A percentile compares a stretch with the other conserved stretches of the same genome.
Conservation (phyloP, 1,140 invertebrate genomes). For the Agrypnia vestita region DNA sequence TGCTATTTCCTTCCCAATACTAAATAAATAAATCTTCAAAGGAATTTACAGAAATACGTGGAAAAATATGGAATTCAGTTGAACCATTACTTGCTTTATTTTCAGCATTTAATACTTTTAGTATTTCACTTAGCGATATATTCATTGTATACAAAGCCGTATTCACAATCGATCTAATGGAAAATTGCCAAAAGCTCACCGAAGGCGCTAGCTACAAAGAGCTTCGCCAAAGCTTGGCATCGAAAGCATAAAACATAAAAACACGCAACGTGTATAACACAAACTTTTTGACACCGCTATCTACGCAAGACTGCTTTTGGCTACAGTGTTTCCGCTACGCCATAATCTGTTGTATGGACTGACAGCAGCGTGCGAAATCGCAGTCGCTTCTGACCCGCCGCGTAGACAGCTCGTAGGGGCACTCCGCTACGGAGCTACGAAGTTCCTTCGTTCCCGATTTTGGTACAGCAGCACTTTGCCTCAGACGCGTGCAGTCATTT, state of each 20-base stretch:
- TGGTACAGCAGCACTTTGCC: not conserved
- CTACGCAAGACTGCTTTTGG: not conserved
- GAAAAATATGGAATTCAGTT: too few species aligned
- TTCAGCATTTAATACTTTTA: too few species aligned
- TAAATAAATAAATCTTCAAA: too few species aligned
- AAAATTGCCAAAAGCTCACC: not conserved
- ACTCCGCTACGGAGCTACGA: not conserved
- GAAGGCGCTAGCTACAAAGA: not conserved
- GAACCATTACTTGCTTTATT: too few species aligned
- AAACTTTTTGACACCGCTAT: not conserved
- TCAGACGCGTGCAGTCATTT: slow-evolving; percentile 1
- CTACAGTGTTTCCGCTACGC: not conserved
- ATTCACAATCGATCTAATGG: not conserved
- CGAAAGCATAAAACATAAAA: not conserved
- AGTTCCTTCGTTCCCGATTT: not conserved
- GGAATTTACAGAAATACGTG: too few species aligned
- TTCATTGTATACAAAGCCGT: not conserved
- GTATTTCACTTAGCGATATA: too few species aligned
- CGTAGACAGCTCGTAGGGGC: slow-evolving; percentile 7
- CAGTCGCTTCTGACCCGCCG: not conserved
- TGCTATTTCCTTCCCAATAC: too few species aligned
- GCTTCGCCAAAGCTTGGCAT: not conserved
- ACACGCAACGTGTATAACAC: not conserved
- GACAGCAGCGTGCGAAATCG: slow-evolving; percentile 1
- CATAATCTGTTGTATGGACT: not conserved